Evolutionary conservation across 2,888 invertebrate species (phyloP), one percentile per base, ranked within the genome.

Genomic region (Ormyrus pomaceus): DNA sequence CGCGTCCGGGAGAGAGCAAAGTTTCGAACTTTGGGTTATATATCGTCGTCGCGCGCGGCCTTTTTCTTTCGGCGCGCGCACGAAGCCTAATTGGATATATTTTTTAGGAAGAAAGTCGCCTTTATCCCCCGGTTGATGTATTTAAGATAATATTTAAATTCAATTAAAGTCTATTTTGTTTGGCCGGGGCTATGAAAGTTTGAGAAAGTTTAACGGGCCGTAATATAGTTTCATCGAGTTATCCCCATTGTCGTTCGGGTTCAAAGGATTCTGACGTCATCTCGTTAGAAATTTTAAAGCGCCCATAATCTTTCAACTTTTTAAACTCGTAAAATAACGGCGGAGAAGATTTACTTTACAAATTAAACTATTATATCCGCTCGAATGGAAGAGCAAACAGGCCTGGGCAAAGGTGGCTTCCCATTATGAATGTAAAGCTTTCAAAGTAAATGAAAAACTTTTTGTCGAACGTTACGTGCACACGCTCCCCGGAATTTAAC

Each of bases 131-230:
- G 2, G n/a, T 19, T 8, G 46, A 62, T n/a, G 55, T 8, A 11
- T 19, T n/a, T 6, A 19, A 11, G 19, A 58, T 58, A 66, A 58
- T 68, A n/a, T 51, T 68, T 53, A 59, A 75, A 75, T 68, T 75
- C 45, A 66, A 68, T 75, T 59, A 51, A 66, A 59, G 51, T 68
- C 59, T 59, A 59, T 51, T 46, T 51, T 2, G n/a, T 6, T 55
- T 50, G 3, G 59, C 8, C 50, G 3, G 51, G 51, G 59, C 59
- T 68, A 75, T 74, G 50, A 34, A 50, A 5, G 9, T 5, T n/a
- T 6, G 62, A 48, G 6, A 46, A 58, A 65, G 51, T 58, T 66
- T n/a, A 56, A 19, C 50, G n/a, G 19, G 19, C 19, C 19, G 0
- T 19, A 19, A 19, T 19, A 19, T 19, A 56, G 3, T 65, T 50